phyloP scores from a whole-genome alignment of 2,888 invertebrate genomes.

The Monochamus alternatus region DNA sequence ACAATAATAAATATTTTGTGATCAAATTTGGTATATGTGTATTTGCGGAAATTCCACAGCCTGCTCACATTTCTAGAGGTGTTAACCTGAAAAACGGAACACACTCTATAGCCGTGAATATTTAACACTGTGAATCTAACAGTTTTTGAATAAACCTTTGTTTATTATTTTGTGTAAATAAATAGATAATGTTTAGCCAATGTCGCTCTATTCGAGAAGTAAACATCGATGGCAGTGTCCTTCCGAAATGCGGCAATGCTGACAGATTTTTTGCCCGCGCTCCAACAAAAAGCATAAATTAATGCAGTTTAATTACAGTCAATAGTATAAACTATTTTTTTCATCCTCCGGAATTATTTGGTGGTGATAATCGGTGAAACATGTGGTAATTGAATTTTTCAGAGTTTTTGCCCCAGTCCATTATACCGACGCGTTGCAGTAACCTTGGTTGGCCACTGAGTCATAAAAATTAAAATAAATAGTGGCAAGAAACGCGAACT shows the following conservation, averaged over 20 bases:
- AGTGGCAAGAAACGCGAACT: constrained; percentile 7
- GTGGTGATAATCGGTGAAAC: constrained; percentile 27
- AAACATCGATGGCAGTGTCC: background rate
- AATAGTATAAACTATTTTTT: constrained; percentile 23
- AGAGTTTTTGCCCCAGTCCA: background rate
- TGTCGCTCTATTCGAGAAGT: no score
- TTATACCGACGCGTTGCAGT: constrained; percentile 1
- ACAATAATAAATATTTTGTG: no score
- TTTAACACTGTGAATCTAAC: no score
- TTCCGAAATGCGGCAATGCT: constrained; percentile 17
- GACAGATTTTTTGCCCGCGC: background rate
- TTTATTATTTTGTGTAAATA: no score
- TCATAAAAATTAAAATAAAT: constrained; percentile 16
- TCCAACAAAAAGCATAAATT: constrained; percentile 10
- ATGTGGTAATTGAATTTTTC: constrained; percentile 29
- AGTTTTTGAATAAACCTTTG: no score
- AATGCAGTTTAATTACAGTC: constrained; percentile 22
- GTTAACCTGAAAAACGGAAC: no score
- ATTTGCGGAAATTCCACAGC: no score
- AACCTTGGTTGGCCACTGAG: constrained; percentile 22
- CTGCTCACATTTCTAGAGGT: no score
- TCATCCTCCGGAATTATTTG: constrained; percentile 10
- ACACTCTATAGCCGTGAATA: no score
- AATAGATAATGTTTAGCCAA: no score
- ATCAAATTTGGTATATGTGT: no score